Evolutionary conservation across 2,888 invertebrate species (phyloP).

Genomic region (Drosophila mulleri): DNA sequence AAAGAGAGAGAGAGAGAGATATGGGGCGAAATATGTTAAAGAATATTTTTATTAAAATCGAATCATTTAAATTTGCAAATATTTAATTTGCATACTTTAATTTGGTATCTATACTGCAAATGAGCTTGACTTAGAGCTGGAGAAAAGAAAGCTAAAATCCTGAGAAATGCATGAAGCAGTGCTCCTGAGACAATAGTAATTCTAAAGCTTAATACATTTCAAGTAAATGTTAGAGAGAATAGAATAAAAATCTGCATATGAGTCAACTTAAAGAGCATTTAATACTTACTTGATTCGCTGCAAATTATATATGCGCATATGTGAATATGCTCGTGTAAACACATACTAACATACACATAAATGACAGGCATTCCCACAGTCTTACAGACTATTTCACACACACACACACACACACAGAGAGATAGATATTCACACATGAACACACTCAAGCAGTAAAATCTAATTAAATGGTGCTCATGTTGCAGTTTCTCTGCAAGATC

Average conservation of each 20-base stretch:
- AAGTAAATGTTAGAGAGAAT: too few species aligned
- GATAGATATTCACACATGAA: not conserved
- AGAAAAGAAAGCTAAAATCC: too few species aligned
- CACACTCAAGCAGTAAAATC: not conserved
- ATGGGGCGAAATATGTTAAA: not conserved
- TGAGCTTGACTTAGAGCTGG: too few species aligned
- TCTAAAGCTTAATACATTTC: too few species aligned
- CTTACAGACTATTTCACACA: not conserved
- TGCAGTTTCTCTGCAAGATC: not conserved
- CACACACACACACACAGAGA: not conserved
- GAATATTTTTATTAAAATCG: constrained; percentile 2
- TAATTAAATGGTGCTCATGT: not conserved
- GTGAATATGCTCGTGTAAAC: too few species aligned
- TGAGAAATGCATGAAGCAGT: not conserved
- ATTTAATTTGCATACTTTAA: not conserved
- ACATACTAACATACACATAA: not conserved
- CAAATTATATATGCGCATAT: not conserved
- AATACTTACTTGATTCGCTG: too few species aligned
- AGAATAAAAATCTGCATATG: not conserved
- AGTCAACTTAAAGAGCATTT: not conserved
- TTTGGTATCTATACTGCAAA: too few species aligned
- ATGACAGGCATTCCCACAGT: too few species aligned
- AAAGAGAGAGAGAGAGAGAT: not conserved
- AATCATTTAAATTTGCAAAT: not conserved
- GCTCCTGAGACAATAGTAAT: too few species aligned